Conservation (phyloP, 2,888 invertebrate genomes). For the Pachydiplax longipennis region DNA sequence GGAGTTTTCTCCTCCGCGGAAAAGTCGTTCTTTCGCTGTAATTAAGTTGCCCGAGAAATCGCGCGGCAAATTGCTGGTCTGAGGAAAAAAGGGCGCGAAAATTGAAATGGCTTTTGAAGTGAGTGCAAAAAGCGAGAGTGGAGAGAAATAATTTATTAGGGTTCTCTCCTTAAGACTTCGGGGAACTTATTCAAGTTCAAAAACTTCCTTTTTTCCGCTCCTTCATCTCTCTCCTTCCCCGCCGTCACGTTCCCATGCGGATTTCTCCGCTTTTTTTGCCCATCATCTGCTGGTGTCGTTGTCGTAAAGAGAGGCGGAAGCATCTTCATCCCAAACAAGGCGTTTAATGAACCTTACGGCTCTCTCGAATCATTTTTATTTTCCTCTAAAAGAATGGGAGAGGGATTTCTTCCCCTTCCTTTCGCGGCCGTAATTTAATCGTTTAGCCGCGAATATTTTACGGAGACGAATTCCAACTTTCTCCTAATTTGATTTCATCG, state of each 20-base stretch:
- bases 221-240: background rate
- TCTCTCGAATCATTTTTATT: background rate
- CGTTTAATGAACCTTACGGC: background rate
- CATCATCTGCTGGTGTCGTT: slow-evolving; percentile 21
- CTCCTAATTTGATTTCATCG: background rate
- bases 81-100: slow-evolving; percentile 39
- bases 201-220: background rate
- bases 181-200: slow-evolving; percentile 39
- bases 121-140: slow-evolving; percentile 44
- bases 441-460: background rate
- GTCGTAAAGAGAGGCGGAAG: background rate
- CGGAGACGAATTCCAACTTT: background rate
- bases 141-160: slow-evolving; percentile 44
- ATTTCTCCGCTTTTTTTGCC: slow-evolving; percentile 2
- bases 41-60: slow-evolving; percentile 43
- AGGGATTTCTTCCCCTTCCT: background rate
- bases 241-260: slow-evolving; percentile 25
- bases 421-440: background rate
- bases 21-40: slow-evolving; percentile 43
- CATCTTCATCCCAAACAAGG: slow-evolving; percentile 15
- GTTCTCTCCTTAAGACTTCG: slow-evolving; percentile 40
- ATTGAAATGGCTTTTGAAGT: slow-evolving; percentile 45
- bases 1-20: slow-evolving; percentile 15
- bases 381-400: background rate
- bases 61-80: slow-evolving; percentile 42